Base-by-base conservation (phyloP, 2,888 invertebrate genomes). In the Helicoverpa assulta region DNA sequence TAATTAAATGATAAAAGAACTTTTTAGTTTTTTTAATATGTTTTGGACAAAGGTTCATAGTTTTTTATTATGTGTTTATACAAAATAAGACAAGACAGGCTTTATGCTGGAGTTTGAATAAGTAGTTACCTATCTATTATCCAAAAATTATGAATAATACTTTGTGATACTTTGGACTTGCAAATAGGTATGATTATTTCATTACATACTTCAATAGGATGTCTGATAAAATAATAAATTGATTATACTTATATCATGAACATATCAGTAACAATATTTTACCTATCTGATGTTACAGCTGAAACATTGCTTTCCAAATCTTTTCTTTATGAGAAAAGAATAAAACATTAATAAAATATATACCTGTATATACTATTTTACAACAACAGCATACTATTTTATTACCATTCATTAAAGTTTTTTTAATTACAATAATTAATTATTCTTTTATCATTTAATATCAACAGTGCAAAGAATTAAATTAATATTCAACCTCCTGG, bases 401-500 rank as follows among this genome's bases (percentile, higher is more conserved):
- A 43, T 16, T 16, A 43, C 18, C 8, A n/a, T n/a, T n/a, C n/a
- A n/a, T n/a, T n/a, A n/a, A n/a, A n/a, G n/a, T n/a, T n/a, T n/a
- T 26, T 54, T 37, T 12, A 37, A n/a, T 5, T 5, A 3, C 0
- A 8, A 12, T n/a, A 19, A 16, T 43, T 18, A 37, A 12, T 0
- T 43, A 40, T 64, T 76, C 64, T 78, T 63, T 82, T 84, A 82
- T 67, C 72, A 85, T 72, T 21, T 1, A 82, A 75, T 47, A 47
- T 40, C 33, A 53, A 80, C 64, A 74, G 60, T 65, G 21, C 74
- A 79, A 76, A 51, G 83, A 76, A 80, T 43, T 10, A 73, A 55
- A 37, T 63, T 64, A 73, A 82, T 75, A 80, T 85, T 85, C 86
- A 87, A 95, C 95, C 95, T 94, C 95, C 95, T 43, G 95, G 95